These are phyloP conservation scores for Mesorhabditis spiculigera DNA, from an alignment of 2,888 invertebrate species.

Conservation along the genomic window DNA sequence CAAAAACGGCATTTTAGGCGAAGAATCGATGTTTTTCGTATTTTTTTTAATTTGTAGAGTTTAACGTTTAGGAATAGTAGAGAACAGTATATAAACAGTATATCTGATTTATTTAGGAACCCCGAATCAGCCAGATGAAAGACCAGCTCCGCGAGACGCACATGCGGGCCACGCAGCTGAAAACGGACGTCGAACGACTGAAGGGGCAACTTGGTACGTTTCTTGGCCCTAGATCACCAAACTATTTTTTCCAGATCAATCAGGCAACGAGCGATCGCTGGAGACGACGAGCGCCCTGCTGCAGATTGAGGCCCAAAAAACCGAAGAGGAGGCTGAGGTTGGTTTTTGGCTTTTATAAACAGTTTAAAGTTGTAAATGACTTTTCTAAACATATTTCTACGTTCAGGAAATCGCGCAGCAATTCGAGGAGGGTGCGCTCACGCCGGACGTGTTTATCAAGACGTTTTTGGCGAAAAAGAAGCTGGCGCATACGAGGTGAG, in stretches of 20 bases:
- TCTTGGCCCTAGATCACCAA: conserved; percentile 12
- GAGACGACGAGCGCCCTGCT: conserved; percentile 83
- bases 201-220: conserved; percentile 74
- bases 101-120: not conserved
- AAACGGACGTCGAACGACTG: conserved; percentile 71
- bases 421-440: conserved; percentile 73
- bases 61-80: not conserved
- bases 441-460: conserved; percentile 78
- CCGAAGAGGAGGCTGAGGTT: conserved; percentile 88
- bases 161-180: conserved; percentile 58
- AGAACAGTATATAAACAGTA: not conserved
- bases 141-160: conserved; percentile 62
- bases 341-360: conserved; percentile 14
- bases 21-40: not conserved
- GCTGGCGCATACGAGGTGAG: conserved; percentile 68
- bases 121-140: conserved; percentile 13
- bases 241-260: conserved; percentile 67
- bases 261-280: conserved; percentile 73
- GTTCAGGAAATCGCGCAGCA: conserved; percentile 67
- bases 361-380: not conserved
- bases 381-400: conserved; percentile 9
- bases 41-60: not conserved
- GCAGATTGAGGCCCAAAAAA: conserved; percentile 84
- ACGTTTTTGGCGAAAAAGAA: conserved; percentile 76
- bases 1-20: too few relatives aligned